phyloP scores from a whole-genome alignment of 2,888 invertebrate genomes.

The Notocelia uddmanniana region DNA sequence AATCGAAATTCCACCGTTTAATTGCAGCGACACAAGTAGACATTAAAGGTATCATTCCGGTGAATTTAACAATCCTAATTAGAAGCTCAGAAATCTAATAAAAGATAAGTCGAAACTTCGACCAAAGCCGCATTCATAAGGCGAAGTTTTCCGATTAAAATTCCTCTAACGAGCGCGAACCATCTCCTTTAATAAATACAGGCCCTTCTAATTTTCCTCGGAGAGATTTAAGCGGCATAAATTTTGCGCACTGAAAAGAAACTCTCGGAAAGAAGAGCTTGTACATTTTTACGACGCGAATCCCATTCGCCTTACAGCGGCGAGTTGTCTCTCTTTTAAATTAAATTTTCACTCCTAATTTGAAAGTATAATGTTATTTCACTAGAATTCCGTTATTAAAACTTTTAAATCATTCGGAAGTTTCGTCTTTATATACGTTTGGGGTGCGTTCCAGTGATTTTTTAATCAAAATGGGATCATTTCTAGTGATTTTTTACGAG shows the following conservation, averaged over 20 bases:
- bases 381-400: conserved; percentile 86
- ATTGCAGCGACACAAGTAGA: conserved; percentile 57
- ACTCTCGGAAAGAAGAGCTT: conserved; percentile 82
- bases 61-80: conserved; percentile 79
- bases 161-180: conserved; percentile 83
- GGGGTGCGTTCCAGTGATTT: conserved; percentile 81
- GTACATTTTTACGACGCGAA: conserved; percentile 83
- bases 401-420: conserved; percentile 86
- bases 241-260: conserved; percentile 83
- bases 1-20: conserved; percentile 41
- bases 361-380: conserved; percentile 87
- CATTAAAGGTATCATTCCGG: conserved; percentile 74
- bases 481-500: conserved; percentile 85
- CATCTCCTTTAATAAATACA: conserved; percentile 83
- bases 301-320: conserved; percentile 80
- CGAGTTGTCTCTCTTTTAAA: conserved; percentile 86
- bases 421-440: conserved; percentile 70
- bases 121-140: conserved; percentile 80
- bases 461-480: conserved; percentile 85
- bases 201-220: conserved; percentile 81
- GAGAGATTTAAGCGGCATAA: conserved; percentile 83
- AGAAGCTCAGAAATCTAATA: conserved; percentile 78
- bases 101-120: conserved; percentile 81
- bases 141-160: conserved; percentile 83
- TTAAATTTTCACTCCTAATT: conserved; percentile 87